Evolutionary conservation across 2,797 vertebrate genomes (phyloP).

Genomic region (Zalophus californianus): DNA sequence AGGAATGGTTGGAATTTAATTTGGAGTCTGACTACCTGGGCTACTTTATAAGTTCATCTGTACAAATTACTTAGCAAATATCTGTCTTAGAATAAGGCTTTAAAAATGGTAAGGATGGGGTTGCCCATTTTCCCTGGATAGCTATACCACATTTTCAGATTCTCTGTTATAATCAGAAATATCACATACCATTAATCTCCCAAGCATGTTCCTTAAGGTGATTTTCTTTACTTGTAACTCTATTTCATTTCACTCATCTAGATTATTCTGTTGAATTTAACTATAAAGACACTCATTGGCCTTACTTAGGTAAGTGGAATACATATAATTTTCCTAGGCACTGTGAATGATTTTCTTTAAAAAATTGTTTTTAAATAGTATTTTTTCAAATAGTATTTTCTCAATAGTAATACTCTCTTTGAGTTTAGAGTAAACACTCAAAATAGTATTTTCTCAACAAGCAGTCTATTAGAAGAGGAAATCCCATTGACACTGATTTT

Average conservation of each 20-base stretch:
- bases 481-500: conserved; percentile 27
- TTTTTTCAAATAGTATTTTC: conserved; percentile 31
- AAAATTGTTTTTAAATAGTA: background rate
- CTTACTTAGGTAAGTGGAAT: conserved; percentile 17
- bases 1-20: conserved; percentile 16
- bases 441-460: conserved; percentile 32
- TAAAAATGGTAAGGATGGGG: background rate
- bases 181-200: background rate
- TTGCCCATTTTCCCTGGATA: background rate
- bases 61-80: conserved; percentile 59
- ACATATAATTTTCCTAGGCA: conserved; percentile 24
- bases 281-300: conserved; percentile 12
- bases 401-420: background rate
- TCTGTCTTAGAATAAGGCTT: conserved; percentile 39
- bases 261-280: conserved; percentile 16
- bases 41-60: background rate
- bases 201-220: background rate
- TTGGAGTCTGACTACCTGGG: background rate
- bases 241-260: conserved; percentile 34
- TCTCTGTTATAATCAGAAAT: conserved; percentile 41
- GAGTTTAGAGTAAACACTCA: background rate
- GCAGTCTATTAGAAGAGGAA: conserved; percentile 6
- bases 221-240: conserved; percentile 58
- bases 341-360: background rate
- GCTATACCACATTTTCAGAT: background rate